A percentile compares a stretch with the other conserved stretches of the same genome.
Evolutionary conservation across 2,113 vertebrate genomes (phyloP).

Genomic region (Panthera uncia): DNA sequence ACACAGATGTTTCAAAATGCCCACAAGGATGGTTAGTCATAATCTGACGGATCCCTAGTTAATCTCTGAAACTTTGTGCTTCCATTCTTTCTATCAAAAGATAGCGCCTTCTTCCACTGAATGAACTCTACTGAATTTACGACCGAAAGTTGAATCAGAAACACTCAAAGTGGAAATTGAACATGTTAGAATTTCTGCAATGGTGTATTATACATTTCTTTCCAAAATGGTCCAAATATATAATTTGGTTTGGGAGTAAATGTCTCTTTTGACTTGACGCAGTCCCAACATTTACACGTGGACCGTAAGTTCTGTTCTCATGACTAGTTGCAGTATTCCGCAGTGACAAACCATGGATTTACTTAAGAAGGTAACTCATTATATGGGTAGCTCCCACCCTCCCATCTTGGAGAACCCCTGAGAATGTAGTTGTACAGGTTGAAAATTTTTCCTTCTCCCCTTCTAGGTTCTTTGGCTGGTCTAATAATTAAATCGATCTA

Average conservation of each 20-base stretch:
- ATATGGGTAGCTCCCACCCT: neutral
- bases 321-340: neutral
- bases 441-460: neutral
- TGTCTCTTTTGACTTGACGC: constrained; percentile 13
- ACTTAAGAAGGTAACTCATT: neutral
- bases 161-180: neutral
- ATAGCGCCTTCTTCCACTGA: constrained; percentile 75
- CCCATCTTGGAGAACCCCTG: neutral
- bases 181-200: constrained; percentile 1
- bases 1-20: constrained; percentile 84
- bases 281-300: neutral
- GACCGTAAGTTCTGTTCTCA: neutral
- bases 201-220: constrained; percentile 38
- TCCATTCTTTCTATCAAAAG: constrained; percentile 78
- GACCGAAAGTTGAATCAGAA: constrained; percentile 34
- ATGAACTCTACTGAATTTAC: constrained; percentile 82
- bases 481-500: neutral
- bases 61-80: constrained; percentile 84
- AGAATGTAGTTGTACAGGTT: neutral
- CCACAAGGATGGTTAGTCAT: constrained; percentile 85
- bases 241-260: constrained; percentile 35
- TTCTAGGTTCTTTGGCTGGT: neutral
- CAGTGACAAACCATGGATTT: neutral
- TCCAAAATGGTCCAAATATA: constrained; percentile 24
- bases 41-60: constrained; percentile 87